Base-by-base conservation (phyloP, 1,140 invertebrate species). In the Anastrepha obliqua region DNA sequence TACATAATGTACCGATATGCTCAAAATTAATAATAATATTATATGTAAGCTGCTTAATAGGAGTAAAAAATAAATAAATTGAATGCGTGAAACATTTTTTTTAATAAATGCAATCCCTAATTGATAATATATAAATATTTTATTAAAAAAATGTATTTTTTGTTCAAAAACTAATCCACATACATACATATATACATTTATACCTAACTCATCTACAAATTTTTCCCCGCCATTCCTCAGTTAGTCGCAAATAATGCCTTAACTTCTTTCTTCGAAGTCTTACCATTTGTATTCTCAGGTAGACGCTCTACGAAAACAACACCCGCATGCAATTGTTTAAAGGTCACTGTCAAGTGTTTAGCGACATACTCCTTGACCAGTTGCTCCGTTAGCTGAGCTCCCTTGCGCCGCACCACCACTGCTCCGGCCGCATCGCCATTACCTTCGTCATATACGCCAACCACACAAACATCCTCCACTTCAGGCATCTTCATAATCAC, bases 261-360 rank as follows among this genome's bases (percentile, higher is more conserved):
- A 29, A 65, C 59, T 29, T 70, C 59, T 5, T 42, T 51, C 55
- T 60, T 29, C 3, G 70, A 47, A 8, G 58, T 44, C 15, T 86
- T 88, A 2, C 85, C 87, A 2, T 94, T 94, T 0, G 94, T 90
- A 15, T 95, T 96, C 89, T 94, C 93, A 0, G 96, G 96, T 88
- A 97, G 94, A 87, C 93, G 91, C 5, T 95, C 92, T 2, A 95
- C 67, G 90, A 96, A 95, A 89, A 94, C 93, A 0, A 96, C 94
- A 0, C 95, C 95, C 13, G 94, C 95, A 88, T 94, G 91, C 3
- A 96, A 89, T 88, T 94, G 94, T 88, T 95, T 94, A 74, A 91
- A 89, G 9, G 94, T 91, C 6, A 93, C 91, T 20, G 94, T 88
- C 87, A 94, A 88, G 2, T 88, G 88, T 29, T 89, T 89, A 29